These are phyloP conservation scores for Colostygia pectinataria DNA, from an alignment of 2,888 invertebrate genomes.

Conservation along the genomic window DNA sequence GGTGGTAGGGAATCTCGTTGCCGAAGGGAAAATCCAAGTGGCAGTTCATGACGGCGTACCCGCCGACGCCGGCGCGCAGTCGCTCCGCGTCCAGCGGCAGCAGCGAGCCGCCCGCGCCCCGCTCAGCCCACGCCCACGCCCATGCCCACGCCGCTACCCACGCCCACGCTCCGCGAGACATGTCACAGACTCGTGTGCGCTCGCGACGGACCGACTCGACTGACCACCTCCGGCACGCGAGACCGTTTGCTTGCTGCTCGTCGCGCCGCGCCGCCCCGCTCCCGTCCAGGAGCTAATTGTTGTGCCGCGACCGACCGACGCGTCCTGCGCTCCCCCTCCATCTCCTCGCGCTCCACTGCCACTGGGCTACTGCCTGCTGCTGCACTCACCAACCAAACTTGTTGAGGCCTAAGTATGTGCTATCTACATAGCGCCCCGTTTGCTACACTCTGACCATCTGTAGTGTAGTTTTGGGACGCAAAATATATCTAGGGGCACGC, in stretches of 20 bases:
- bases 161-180: slow-evolving; percentile 25
- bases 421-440: too few species aligned
- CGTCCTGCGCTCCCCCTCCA: too few species aligned
- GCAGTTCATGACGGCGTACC: slow-evolving; percentile 91
- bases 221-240: slow-evolving; percentile 14
- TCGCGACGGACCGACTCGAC: background rate
- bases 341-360: too few species aligned
- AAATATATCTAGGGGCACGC: too few species aligned
- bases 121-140: slow-evolving; percentile 27
- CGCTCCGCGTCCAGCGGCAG: slow-evolving; percentile 69
- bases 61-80: slow-evolving; percentile 88
- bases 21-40: slow-evolving; percentile 94
- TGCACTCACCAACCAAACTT: too few species aligned
- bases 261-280: background rate
- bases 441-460: too few species aligned
- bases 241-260: too few species aligned
- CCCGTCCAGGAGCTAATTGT: background rate
- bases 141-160: slow-evolving; percentile 19
- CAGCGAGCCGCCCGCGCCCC: slow-evolving; percentile 48
- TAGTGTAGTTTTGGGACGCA: too few species aligned
- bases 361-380: too few species aligned
- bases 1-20: slow-evolving; percentile 91
- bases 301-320: too few species aligned
- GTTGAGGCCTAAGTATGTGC: too few species aligned
- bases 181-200: background rate